Base-by-base conservation (phyloP, 1,140 invertebrate species). In the Drosophila quadrilineata region DNA sequence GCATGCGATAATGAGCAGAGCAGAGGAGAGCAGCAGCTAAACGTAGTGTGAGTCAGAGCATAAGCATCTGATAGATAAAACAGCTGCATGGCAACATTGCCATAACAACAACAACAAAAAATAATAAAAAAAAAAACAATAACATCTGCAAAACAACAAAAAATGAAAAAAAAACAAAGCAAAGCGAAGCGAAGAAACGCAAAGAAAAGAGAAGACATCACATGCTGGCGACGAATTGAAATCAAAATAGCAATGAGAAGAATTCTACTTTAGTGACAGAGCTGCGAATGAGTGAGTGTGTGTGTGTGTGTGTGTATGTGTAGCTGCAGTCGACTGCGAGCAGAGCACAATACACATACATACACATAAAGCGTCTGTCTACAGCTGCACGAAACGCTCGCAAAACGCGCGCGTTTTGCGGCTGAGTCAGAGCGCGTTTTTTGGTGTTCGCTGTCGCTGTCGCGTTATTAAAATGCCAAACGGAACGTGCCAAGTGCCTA, bases 241-340 rank as follows among this genome's bases (percentile, higher is more conserved):
- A 84, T 82, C 58, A 65, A 82, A 82, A 82, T 84, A 82, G 76
- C 76, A 84, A 73, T 77, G 52, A 73, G 77, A 84, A 73, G 76
- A 82, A 82, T 82, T 82, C 76, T 75, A 59, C 21, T 48, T 56
- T 43, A 9, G 35, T 28, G 35, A 49, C 43, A 41, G 14, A 40
- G 6, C 14, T 35, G 46, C 6, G 33, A 14, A 6, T 36, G 1
- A 16, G 14, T 17, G 33, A 14, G 33, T 35, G 33, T 16, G 10
- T 19, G 16, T 1, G 14, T n/a, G 16, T n/a, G 35, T n/a, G 16
- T 21, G 36, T 10, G 36, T 21, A 17, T 38, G 48, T n/a, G 35
- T 10, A 9, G 26, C 17, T 54, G 50, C 50, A 54, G 10, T 19
- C n/a, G n/a, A n/a, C n/a, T n/a, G n/a, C n/a, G n/a, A n/a, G n/a